Base-by-base conservation (phyloP, 2,797 vertebrate genomes). In the Alfaro cultratus region DNA sequence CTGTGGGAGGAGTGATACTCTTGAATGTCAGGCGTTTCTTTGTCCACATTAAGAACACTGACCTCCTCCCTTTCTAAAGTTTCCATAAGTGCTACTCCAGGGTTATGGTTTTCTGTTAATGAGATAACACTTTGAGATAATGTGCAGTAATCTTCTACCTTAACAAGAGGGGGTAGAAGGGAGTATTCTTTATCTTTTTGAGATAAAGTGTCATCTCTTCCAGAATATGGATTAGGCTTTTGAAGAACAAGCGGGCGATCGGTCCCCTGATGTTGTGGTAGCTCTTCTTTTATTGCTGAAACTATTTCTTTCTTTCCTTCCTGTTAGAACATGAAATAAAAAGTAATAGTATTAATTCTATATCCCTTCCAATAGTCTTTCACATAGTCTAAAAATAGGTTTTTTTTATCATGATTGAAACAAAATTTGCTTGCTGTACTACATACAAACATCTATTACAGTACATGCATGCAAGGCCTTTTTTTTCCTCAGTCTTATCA, bases 291-390 rank as follows among this genome's bases (percentile, higher is more conserved):
- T 34, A 77, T 51, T 72, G 73, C 81, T 53, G 84, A 77, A 34
- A 80, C 75, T 26, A 60, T 55, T 57, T 89, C 82, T 78, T 87
- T 88, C 53, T 90, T 84, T 79, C 86, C 79, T 77, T 39, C 85
- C 95, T 95, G 76, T 83, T 55, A 64, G n/a, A 87, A 87, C 41
- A 90, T 81, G 74, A 92, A 77, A 85, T 34, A 87, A 55, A 75
- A 2, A 86, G n/a, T 16, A 8, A 70, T 16, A 26, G 2, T 84
- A 73, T 88, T 60, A n/a, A 71, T 79, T 75, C 51, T 11, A 80
- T 51, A 55, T 12, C 45, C 18, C 21, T 16, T 41, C 60, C 11
- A 45, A 49, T 78, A 10, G 34, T 72, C 64, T 79, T 36, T 8
- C 64, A 67, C 3, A 21, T 36, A 21, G 8, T 23, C 31, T 64